phyloP scores from a whole-genome alignment of 1,140 invertebrate genomes.

The Periplaneta americana region DNA sequence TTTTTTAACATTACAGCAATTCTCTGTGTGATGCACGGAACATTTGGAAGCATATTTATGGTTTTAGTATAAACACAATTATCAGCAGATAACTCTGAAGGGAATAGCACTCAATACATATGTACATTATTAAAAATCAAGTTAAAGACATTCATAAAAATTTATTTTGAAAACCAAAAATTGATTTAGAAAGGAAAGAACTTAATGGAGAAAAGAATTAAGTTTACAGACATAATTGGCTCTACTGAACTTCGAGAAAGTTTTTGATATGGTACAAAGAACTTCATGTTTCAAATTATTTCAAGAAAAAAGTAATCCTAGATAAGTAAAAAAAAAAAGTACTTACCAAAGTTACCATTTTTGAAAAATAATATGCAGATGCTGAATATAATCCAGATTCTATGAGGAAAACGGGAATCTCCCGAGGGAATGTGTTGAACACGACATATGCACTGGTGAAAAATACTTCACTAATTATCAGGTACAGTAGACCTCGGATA shows the following conservation, averaged over 20 bases:
- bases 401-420: conserved; percentile 24
- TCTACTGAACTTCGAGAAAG: no score
- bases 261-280: no score
- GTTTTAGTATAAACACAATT: background rate
- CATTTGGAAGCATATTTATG: no score
- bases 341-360: conserved; percentile 24
- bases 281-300: no score
- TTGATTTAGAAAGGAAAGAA: no score
- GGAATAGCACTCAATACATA: background rate
- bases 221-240: no score
- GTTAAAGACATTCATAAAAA: background rate
- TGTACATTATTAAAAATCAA: no score
- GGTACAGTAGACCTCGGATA: conserved; percentile 25
- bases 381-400: conserved; percentile 24
- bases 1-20: no score
- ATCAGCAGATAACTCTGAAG: background rate
- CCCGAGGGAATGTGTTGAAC: conserved; percentile 24
- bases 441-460: conserved; percentile 26
- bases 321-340: no score
- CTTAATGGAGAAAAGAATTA: no score
- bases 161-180: background rate
- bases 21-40: no score
- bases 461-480: conserved; percentile 27
- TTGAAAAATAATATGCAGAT: conserved; percentile 26
- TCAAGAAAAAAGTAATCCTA: no score